Evolutionary conservation across 37 sponge, comb jelly and placozoan species (phyloP), one percentile per base, ranked within the genome.

Genomic region (Aphrocallistes beatrix): DNA sequence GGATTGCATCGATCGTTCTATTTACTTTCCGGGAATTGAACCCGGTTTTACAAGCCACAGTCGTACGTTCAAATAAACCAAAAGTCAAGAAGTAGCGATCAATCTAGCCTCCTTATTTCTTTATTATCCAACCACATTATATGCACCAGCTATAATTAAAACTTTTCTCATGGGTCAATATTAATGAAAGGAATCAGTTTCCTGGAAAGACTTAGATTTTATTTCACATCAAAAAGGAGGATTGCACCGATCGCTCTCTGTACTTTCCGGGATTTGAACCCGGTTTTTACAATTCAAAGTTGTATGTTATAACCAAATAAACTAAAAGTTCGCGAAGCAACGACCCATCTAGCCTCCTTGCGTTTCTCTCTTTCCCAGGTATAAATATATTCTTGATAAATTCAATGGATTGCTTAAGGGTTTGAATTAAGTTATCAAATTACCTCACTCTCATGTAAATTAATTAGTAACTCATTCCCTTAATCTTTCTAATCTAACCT

Each of bases 51-150:
- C 75, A 60, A 60, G 25, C 21, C 3, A 25, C 8, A 60, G 8
- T 60, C n/a, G 75, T 60, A 19, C n/a, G 75, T 60, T 60, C 49
- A 47, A 60, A 32, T 60, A 60, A 60, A 60, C 75, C n/a, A 60
- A 60, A 60, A 60, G n/a, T n/a, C n/a, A n/a, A 13, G 75, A 60
- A 60, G 75, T 60, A 60, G 75, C n/a, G 75, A 60, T 60, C 75
- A 25, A 32, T 30, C 10, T 3, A 60, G 75, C 75, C 75, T 60
- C 75, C 75, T 60, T 19, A 60, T 32, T 25, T 19, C 32, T 25
- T 6, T 60, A 3, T 25, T 19, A 25, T 60, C 75, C 21, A 13
- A 60, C 21, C n/a, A 47, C n/a, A 60, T 60, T 60, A n/a, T 60
- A 60, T 60, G n/a, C 17, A 60, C 1, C 75, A 60, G 34, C 1